Evolutionary conservation across 2,797 vertebrate species (phyloP).

Genomic region (Enoplosus armatus): DNA sequence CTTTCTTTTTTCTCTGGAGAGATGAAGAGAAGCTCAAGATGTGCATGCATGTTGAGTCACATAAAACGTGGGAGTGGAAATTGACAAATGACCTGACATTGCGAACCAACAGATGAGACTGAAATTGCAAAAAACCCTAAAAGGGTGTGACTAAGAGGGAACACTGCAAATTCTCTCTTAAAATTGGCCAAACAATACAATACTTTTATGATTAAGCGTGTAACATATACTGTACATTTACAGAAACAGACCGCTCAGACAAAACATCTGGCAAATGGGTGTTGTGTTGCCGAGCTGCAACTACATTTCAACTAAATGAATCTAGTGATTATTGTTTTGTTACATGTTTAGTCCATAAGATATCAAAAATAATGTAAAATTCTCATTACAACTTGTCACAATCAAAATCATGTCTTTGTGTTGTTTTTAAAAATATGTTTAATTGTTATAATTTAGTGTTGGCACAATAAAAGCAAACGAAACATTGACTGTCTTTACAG

Average conservation of each 20-base stretch:
- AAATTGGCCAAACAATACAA: not conserved
- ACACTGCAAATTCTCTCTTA: not conserved
- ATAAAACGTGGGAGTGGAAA: not conserved
- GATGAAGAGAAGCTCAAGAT: not conserved
- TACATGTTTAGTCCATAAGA: not conserved
- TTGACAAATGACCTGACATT: not conserved
- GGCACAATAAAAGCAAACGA: not conserved
- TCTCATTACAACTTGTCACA: not conserved
- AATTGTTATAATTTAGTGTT: not conserved
- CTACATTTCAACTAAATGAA: no score
- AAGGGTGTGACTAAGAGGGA: not conserved
- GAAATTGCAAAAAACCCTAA: not conserved
- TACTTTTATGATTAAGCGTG: not conserved
- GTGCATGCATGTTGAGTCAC: not conserved
- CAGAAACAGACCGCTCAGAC: no score
- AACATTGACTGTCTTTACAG: not conserved
- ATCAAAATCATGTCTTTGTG: not conserved
- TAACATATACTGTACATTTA: not conserved
- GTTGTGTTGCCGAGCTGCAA: no score
- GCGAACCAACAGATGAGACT: not conserved
- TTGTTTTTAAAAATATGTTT: not conserved
- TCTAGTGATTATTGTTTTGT: not conserved
- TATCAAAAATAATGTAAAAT: not conserved
- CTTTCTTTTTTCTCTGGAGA: not conserved
- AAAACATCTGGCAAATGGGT: no score